phyloP scores from a whole-genome alignment of 2,888 invertebrate genomes.

The Thecophora atra region DNA sequence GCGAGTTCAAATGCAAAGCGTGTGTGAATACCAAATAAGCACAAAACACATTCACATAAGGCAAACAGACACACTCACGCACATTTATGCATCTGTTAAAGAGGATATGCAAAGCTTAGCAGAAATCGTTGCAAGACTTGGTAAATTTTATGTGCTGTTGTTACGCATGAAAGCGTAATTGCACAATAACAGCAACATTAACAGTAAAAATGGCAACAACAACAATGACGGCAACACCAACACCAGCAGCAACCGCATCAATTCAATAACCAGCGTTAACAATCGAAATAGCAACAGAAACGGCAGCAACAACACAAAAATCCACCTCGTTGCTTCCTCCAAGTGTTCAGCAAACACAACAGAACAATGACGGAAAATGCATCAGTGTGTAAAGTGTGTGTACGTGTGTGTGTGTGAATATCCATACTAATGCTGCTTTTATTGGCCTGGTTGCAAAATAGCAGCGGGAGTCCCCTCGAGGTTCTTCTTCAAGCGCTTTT shows the following conservation, averaged over 20 bases:
- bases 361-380: too few species aligned
- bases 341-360: constrained; percentile 6
- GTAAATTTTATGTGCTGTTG: constrained; percentile 6
- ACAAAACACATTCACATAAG: too few species aligned
- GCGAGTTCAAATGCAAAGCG: not conserved
- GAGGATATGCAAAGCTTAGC: not conserved
- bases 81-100: not conserved
- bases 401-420: not conserved
- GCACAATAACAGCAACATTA: not conserved
- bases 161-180: not conserved
- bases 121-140: not conserved
- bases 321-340: not conserved
- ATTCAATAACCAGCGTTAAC: not conserved
- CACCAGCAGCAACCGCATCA: constrained; percentile 8
- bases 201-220: not conserved
- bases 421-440: not conserved
- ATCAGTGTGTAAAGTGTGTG: not conserved
- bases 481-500: too few species aligned
- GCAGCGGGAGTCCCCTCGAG: too few species aligned
- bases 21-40: not conserved
- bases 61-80: not conserved
- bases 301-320: too few species aligned
- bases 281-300: not conserved
- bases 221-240: too few species aligned
- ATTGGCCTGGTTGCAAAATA: too few species aligned